phyloP scores from a whole-genome alignment of 64 coral and sea anemone genomes.

The Pachyseris speciosa region DNA sequence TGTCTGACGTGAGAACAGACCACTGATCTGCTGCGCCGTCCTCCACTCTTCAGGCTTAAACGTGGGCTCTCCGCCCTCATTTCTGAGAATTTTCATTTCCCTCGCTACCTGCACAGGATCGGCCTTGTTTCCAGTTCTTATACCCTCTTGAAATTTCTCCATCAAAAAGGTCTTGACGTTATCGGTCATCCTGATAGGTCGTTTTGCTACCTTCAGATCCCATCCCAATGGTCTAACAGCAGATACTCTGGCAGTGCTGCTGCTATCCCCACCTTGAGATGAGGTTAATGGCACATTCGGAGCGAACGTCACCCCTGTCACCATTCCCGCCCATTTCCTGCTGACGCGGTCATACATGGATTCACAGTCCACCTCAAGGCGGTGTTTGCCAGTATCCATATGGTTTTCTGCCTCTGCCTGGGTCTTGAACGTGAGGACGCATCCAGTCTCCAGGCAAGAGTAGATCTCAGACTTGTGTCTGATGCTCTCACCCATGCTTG shows the following conservation, averaged over 20 bases:
- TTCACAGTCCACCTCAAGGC: conserved; percentile 15
- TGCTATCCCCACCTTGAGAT: neutral
- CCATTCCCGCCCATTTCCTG: conserved; percentile 54
- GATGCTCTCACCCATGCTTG: too few relatives aligned
- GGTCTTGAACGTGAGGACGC: too few relatives aligned
- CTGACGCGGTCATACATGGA: conserved; percentile 57
- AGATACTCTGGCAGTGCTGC: too few relatives aligned
- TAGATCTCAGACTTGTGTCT: too few relatives aligned
- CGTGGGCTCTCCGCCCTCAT: neutral
- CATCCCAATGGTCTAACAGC: conserved; percentile 5
- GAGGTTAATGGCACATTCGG: conserved; percentile 14
- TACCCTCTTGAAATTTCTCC: conserved; percentile 33
- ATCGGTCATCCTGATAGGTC: neutral
- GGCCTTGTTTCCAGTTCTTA: conserved; percentile 41
- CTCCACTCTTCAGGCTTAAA: conserved; percentile 56
- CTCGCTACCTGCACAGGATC: conserved; percentile 35
- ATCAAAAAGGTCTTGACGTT: conserved; percentile 37
- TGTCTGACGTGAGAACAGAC: conserved; percentile 45
- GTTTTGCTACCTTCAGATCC: conserved; percentile 10
- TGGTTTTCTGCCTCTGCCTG: too few relatives aligned
- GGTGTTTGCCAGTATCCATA: conserved; percentile 61
- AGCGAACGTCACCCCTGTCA: conserved; percentile 36
- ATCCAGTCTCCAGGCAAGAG: too few relatives aligned
- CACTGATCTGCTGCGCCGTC: conserved; percentile 32
- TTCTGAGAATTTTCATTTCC: conserved; percentile 36